Evolutionary conservation across 2,113 vertebrate species (phyloP), one percentile per base, ranked within the genome.

Genomic region (Prochilodus magdalenae): DNA sequence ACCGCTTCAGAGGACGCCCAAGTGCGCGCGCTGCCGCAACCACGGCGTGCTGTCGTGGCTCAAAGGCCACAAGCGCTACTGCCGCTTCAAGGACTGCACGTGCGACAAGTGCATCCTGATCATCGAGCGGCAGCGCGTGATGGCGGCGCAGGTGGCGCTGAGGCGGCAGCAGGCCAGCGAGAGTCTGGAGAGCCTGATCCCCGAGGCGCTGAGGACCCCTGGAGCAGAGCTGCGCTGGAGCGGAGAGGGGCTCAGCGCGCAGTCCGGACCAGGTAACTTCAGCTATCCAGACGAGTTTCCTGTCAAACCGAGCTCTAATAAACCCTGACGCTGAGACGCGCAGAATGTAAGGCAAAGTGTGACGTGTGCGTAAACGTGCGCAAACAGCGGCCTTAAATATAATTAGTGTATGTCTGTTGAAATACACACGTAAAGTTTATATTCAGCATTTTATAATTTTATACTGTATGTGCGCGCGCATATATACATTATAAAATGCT

Each of bases 41-140:
- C 97, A 98, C 91, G 97, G 97, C 40, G 97, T 98, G 85, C 94
- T 98, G 13, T 98, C 97, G 33, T 98, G 97, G 96, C 96, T 98
- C 75, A 98, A 98, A 88, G 97, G 97, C 65, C 97, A 98, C 94
- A 98, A 98, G 87, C 96, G 97, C 74, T 98, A 97, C 93, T 98
- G 97, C 87, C 96, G 97, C 90, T 98, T 98, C 93, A 98, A 98
- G 90, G 97, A 98, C 95, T 98, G 97, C 92, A 96, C 96, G 80
- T 98, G 97, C 89, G 97, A 98, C 90, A 98, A 98, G 87, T 98
- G 97, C 93, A 98, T 98, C 93, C 95, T 98, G 53, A 98, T 98
- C 92, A 97, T 98, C 90, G 97, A 98, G 93, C 91, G 97, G 57
- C 97, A 98, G 95, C 93, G 97, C 86, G 97, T 98, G 77, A 98